Percentiles rank a stretch among this genome's conserved stretches.
phyloP scores from a whole-genome alignment of 2,888 invertebrate genomes.

The Euphydryas editha region DNA sequence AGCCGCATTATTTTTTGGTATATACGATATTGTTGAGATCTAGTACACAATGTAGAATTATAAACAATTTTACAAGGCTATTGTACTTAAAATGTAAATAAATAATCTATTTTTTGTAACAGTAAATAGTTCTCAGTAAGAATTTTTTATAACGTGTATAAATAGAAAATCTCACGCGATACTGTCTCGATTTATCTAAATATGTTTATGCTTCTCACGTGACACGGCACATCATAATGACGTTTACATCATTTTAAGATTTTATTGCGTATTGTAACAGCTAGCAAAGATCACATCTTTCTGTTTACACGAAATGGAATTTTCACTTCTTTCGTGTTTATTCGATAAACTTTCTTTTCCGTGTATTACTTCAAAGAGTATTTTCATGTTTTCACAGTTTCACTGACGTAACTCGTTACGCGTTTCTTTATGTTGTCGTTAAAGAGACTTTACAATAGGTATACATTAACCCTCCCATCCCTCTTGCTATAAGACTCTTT shows the following conservation, averaged over 20 bases:
- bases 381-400: slow-evolving; percentile 28
- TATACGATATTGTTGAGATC: background rate
- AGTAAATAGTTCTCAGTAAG: background rate
- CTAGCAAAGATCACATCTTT: slow-evolving; percentile 33
- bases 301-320: slow-evolving; percentile 21
- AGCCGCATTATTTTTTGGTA: too few species aligned
- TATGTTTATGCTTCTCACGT: slow-evolving; percentile 15
- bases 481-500: background rate
- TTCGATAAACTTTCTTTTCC: slow-evolving; percentile 23
- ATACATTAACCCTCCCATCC: background rate
- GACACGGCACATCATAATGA: slow-evolving; percentile 28
- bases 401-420: slow-evolving; percentile 9
- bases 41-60: background rate
- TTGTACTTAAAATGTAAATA: background rate
- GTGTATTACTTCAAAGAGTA: slow-evolving; percentile 18
- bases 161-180: slow-evolving; percentile 4
- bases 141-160: background rate
- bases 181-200: slow-evolving; percentile 7
- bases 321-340: slow-evolving; percentile 30
- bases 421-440: slow-evolving; percentile 12
- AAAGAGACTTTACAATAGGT: background rate
- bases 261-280: slow-evolving; percentile 30
- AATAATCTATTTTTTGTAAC: background rate
- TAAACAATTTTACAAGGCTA: background rate
- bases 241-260: slow-evolving; percentile 35